Conservation (phyloP, 2,888 invertebrate species). For the Acrobasis suavella region DNA sequence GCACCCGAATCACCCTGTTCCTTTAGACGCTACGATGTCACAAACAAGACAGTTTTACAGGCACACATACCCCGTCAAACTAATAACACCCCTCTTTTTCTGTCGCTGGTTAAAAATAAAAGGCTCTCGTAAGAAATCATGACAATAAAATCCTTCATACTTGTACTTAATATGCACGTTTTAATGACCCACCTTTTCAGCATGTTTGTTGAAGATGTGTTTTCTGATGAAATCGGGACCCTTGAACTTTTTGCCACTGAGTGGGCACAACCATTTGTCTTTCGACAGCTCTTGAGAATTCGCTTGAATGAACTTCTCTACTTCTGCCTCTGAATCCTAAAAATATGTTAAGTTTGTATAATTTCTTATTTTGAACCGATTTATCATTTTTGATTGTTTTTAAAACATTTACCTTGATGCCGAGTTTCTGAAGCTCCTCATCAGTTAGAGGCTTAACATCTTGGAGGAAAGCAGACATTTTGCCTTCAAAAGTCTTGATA, state of each 20-base stretch:
- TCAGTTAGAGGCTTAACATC: constrained; percentile 87
- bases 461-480: constrained; percentile 94
- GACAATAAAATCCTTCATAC: too few relatives aligned
- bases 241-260: constrained; percentile 99
- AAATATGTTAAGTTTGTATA: constrained; percentile 42
- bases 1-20: too few relatives aligned
- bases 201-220: constrained; percentile 98
- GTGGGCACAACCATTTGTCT: constrained; percentile 99
- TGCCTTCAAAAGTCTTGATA: constrained; percentile 91
- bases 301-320: constrained; percentile 96
- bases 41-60: too few relatives aligned
- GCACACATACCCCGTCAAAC: too few relatives aligned
- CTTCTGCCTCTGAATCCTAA: constrained; percentile 85
- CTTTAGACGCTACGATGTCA: too few relatives aligned
- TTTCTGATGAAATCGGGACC: constrained; percentile 99
- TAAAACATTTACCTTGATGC: constrained; percentile 83
- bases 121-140: too few relatives aligned
- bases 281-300: constrained; percentile 98
- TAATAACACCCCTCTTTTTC: too few relatives aligned
- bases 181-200: constrained; percentile 86
- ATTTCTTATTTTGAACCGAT: too few relatives aligned
- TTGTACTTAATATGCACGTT: too few relatives aligned
- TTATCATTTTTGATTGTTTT: too few relatives aligned
- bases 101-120: too few relatives aligned
- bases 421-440: constrained; percentile 91